phyloP scores from a whole-genome alignment of 1,140 invertebrate genomes.

The Plutomurus gul region DNA sequence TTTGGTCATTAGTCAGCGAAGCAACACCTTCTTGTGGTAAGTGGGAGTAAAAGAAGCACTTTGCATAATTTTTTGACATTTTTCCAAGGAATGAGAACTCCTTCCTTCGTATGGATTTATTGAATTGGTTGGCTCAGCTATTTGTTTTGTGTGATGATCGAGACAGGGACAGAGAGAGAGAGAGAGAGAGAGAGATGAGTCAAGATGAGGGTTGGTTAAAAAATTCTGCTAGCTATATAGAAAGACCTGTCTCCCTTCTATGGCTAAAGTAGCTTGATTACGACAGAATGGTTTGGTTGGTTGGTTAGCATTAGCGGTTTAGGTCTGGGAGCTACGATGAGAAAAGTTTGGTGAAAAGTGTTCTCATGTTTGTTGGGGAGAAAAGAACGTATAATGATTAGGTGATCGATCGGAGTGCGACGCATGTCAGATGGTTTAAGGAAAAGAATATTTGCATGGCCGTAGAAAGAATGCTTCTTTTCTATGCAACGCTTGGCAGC shows the following conservation, averaged over 20 bases:
- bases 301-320: neutral
- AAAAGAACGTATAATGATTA: slow-evolving; percentile 22
- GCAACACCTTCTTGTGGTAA: slow-evolving; percentile 15
- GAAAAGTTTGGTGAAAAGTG: slow-evolving; percentile 21
- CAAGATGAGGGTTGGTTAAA: no score
- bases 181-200: no score
- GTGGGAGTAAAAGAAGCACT: slow-evolving; percentile 13
- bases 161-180: no score
- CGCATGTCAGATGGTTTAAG: slow-evolving; percentile 22
- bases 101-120: no score
- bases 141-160: no score
- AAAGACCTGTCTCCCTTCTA: no score
- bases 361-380: neutral
- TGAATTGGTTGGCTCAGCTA: no score
- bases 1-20: neutral
- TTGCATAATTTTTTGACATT: slow-evolving; percentile 28
- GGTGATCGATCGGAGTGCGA: slow-evolving; percentile 7
- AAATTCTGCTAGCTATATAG: no score
- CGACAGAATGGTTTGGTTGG: neutral
- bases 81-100: neutral
- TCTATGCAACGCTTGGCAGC: neutral
- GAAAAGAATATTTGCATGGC: slow-evolving; percentile 25
- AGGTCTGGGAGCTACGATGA: neutral
- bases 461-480: slow-evolving; percentile 12
- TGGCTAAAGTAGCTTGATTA: no score